phyloP scores from a whole-genome alignment of 2,797 vertebrate genomes.

The Danio albolineatus region DNA sequence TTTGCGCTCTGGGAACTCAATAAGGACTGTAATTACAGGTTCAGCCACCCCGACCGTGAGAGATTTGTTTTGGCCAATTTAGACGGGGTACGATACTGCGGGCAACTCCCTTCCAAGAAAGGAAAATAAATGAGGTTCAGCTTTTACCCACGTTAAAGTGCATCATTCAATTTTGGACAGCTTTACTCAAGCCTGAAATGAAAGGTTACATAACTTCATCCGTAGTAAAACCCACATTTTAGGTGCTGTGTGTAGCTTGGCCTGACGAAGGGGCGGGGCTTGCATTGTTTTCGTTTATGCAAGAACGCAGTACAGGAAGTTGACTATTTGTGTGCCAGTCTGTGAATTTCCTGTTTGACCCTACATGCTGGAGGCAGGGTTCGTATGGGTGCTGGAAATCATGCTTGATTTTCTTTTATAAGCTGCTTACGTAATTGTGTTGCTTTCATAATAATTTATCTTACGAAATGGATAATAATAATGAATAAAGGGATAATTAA shows the following conservation, averaged over 20 bases:
- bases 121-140: neutral
- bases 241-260: slow-evolving; percentile 6
- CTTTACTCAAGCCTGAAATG: slow-evolving; percentile 14
- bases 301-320: slow-evolving; percentile 35
- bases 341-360: slow-evolving; percentile 33
- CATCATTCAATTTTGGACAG: slow-evolving; percentile 1
- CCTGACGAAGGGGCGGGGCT: neutral
- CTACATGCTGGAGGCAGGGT: neutral
- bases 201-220: slow-evolving; percentile 12
- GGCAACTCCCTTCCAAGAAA: slow-evolving; percentile 25
- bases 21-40: slow-evolving; percentile 47
- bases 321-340: slow-evolving; percentile 12
- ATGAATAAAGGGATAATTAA: too few species aligned
- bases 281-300: slow-evolving; percentile 40
- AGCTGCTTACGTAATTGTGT: too few species aligned
- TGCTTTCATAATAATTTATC: too few species aligned
- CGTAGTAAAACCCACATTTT: neutral
- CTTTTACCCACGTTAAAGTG: slow-evolving; percentile 15
- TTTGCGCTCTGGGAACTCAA: slow-evolving; percentile 11
- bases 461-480: too few species aligned
- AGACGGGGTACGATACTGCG: slow-evolving; percentile 8
- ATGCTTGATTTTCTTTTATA: too few species aligned
- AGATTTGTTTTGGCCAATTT: slow-evolving; percentile 42
- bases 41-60: slow-evolving; percentile 14
- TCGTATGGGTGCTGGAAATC: too few species aligned